These are phyloP conservation scores for Conomelus anceps DNA, from an alignment of 2,888 invertebrate species.

Conservation along the genomic window DNA sequence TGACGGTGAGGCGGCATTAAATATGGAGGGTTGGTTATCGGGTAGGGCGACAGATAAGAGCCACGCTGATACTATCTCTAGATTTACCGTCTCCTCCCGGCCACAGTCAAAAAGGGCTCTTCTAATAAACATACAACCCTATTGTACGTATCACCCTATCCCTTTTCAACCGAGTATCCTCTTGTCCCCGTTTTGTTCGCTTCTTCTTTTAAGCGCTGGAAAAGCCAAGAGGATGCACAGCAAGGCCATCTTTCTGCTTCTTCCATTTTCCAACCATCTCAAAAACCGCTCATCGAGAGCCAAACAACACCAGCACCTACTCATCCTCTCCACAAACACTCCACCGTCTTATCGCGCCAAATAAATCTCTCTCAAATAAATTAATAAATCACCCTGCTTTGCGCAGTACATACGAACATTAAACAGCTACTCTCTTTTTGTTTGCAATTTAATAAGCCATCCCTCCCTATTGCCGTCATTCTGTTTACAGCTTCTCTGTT, in stretches of 20 bases:
- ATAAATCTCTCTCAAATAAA: background rate
- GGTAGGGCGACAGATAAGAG: background rate
- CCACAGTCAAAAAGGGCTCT: background rate
- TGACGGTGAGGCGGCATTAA: background rate
- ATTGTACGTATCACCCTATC: background rate
- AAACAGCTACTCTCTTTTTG: background rate
- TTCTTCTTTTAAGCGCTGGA: background rate
- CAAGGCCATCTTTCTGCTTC: background rate
- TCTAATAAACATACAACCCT: slow-evolving; percentile 6
- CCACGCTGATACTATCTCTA: background rate
- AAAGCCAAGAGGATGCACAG: background rate
- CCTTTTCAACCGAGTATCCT: background rate
- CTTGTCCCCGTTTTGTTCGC: background rate
- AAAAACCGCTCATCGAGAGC: background rate
- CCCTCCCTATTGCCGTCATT: background rate
- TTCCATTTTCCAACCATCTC: no score
- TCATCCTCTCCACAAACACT: background rate
- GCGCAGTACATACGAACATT: background rate
- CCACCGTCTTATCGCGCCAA: background rate
- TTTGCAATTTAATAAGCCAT: background rate
- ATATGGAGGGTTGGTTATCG: background rate
- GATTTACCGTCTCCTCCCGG: background rate
- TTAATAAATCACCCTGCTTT: background rate
- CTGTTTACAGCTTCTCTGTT: background rate
- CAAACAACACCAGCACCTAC: background rate